phyloP scores from a whole-genome alignment of 2,113 vertebrate genomes.

The Colossoma macropomum region DNA sequence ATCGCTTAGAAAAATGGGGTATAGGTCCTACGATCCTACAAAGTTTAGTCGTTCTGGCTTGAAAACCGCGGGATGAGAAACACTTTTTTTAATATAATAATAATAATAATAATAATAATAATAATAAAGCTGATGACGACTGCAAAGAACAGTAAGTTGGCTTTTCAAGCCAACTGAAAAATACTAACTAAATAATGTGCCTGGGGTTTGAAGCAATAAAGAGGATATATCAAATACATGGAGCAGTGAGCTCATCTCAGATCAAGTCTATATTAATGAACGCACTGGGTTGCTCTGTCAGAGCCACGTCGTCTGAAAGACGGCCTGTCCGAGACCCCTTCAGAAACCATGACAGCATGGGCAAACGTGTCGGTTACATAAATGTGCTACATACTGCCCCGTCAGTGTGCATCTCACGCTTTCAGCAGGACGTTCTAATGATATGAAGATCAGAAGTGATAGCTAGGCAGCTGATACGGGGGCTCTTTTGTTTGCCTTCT shows the following conservation, averaged over 20 bases:
- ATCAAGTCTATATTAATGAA: slow-evolving; percentile 34
- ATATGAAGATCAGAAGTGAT: slow-evolving; percentile 33
- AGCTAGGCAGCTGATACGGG: slow-evolving; percentile 23
- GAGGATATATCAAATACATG: background rate
- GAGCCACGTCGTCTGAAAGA: slow-evolving; percentile 11
- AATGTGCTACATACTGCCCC: slow-evolving; percentile 36
- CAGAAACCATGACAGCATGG: background rate
- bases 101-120: too few relatives aligned
- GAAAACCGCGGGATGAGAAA: too few relatives aligned
- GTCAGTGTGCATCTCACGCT: slow-evolving; percentile 36
- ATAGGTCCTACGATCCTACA: too few relatives aligned
- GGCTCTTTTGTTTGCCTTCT: slow-evolving; percentile 41
- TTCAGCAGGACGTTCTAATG: slow-evolving; percentile 29
- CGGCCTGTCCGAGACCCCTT: background rate
- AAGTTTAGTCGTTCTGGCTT: too few relatives aligned
- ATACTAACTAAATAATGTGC: background rate
- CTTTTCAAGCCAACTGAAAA: too few relatives aligned
- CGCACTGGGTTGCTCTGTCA: slow-evolving; percentile 1
- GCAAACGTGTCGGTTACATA: slow-evolving; percentile 46
- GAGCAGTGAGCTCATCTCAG: slow-evolving; percentile 21
- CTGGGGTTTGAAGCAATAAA: background rate
- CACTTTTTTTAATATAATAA: too few relatives aligned
- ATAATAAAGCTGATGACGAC: too few relatives aligned
- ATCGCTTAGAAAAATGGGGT: too few relatives aligned
- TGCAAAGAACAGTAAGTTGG: too few relatives aligned